These are phyloP conservation scores for Pipistrellus nathusii DNA, from an alignment of 2,797 vertebrate species.

Conservation along the genomic window DNA sequence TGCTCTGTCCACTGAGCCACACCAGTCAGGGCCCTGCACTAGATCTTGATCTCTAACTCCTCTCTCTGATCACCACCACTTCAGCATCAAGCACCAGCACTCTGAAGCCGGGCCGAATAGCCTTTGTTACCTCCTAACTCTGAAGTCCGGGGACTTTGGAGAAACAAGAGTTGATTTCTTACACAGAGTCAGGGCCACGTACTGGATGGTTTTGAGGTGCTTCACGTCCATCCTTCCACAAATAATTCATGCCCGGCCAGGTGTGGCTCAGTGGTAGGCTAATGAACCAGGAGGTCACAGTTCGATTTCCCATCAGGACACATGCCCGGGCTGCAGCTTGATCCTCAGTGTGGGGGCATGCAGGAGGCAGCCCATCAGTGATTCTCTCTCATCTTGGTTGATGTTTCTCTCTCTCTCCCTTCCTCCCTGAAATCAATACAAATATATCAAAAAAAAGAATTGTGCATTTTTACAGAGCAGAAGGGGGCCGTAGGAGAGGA, in stretches of 20 bases:
- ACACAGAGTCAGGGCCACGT: not conserved
- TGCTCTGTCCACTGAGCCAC: too few species aligned
- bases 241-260: not conserved
- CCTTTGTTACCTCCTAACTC: not conserved
- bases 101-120: not conserved
- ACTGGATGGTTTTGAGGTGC: not conserved
- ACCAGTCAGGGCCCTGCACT: rapidly evolving
- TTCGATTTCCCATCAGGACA: too few species aligned
- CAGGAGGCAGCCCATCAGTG: too few species aligned
- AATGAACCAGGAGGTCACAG: too few species aligned
- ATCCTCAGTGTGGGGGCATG: too few species aligned
- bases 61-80: not conserved
- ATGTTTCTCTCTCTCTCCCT: too few species aligned
- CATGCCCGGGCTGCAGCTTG: too few species aligned
- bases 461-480: not conserved
- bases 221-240: not conserved
- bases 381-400: too few species aligned
- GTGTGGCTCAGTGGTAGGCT: too few species aligned
- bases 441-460: not conserved
- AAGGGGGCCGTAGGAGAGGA: not conserved
- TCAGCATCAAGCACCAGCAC: not conserved
- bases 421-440: too few species aligned
- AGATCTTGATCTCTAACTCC: not conserved
- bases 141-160: not conserved
- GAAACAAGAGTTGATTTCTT: not conserved